A percentile compares a stretch with the other conserved stretches of the same genome.
These are phyloP conservation scores for Drosophila ustulata DNA, from an alignment of 2,888 invertebrate species.

Conservation along the genomic window DNA sequence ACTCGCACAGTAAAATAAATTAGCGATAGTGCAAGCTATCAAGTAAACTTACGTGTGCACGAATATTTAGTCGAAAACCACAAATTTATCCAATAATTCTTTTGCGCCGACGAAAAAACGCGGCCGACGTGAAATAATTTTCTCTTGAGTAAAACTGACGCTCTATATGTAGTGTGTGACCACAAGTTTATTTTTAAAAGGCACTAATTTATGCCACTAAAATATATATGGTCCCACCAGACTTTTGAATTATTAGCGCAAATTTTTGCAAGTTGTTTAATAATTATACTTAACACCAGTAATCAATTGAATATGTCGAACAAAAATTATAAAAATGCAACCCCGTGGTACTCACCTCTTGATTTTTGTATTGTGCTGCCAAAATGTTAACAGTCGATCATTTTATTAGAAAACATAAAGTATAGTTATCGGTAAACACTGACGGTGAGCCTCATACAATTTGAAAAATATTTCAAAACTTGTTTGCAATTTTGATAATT, in stretches of 20 bases:
- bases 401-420: too few relatives aligned
- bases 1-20: background rate
- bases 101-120: conserved; percentile 52
- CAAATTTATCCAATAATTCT: conserved; percentile 40
- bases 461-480: background rate
- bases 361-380: background rate
- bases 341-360: background rate
- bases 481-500: background rate
- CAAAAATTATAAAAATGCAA: background rate
- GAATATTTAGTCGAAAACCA: conserved; percentile 23
- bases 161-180: conserved; percentile 13
- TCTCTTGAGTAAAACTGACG: conserved; percentile 55
- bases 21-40: background rate
- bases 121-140: conserved; percentile 56
- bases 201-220: background rate
- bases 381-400: background rate
- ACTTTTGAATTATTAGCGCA: background rate
- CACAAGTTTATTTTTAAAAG: background rate
- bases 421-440: too few relatives aligned
- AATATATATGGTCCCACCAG: background rate
- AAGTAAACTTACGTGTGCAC: conserved; percentile 47
- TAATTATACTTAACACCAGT: background rate
- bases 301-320: too few relatives aligned
- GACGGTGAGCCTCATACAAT: too few relatives aligned
- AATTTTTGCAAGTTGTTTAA: background rate